A percentile compares a stretch with the other conserved stretches of the same genome.
Evolutionary conservation across 2,113 vertebrate genomes (phyloP).

Genomic region (Poecile atricapillus): DNA sequence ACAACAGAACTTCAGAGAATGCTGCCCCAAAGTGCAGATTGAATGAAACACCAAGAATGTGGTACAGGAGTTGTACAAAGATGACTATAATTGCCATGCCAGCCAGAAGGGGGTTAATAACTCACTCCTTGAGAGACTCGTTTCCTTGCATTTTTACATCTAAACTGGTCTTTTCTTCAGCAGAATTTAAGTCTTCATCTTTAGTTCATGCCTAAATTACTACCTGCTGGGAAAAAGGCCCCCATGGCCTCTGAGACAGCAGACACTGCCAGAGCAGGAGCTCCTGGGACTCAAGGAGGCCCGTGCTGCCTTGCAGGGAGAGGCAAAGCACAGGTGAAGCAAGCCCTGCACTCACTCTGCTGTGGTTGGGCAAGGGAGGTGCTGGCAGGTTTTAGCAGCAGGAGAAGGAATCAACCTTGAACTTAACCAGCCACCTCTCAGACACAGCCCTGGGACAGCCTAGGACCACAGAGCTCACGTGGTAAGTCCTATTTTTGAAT

Average conservation of each 20-base stretch:
- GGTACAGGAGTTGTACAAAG: background rate
- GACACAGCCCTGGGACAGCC: background rate
- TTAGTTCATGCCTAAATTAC: background rate
- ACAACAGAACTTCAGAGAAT: background rate
- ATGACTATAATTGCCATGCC: background rate
- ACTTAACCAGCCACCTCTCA: background rate
- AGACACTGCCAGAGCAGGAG: background rate
- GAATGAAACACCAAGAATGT: background rate
- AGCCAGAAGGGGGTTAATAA: rapidly evolving
- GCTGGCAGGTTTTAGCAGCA: background rate
- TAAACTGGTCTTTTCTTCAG: background rate
- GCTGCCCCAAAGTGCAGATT: background rate
- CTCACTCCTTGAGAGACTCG: background rate
- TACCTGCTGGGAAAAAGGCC: background rate
- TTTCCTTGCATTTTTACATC: background rate
- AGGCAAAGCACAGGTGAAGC: background rate
- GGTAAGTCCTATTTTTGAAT: background rate
- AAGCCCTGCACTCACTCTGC: background rate
- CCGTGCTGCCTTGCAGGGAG: rapidly evolving
- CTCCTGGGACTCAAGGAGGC: background rate
- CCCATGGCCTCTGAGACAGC: background rate
- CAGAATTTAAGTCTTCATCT: background rate
- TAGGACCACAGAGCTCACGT: background rate
- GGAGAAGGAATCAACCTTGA: background rate
- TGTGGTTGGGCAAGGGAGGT: background rate